phyloP scores from a whole-genome alignment of 2,797 vertebrate genomes.

The Phataginus tricuspis region DNA sequence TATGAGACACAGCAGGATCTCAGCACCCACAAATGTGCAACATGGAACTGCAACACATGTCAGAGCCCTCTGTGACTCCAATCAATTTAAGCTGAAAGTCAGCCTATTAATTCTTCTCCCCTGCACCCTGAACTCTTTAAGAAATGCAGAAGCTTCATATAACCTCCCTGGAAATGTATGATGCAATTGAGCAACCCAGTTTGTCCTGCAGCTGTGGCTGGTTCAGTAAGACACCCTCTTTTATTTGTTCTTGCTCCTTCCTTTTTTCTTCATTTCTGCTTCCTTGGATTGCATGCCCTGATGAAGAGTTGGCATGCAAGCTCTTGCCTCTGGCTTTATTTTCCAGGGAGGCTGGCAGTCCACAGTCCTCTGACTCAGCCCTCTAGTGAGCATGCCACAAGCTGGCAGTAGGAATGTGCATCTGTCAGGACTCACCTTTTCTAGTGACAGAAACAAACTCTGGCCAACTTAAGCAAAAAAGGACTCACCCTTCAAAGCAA shows the following conservation, averaged over 20 bases:
- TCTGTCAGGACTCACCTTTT: not conserved
- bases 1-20: not conserved
- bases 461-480: not conserved
- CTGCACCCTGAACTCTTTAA: too few species aligned
- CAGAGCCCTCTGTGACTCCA: not conserved
- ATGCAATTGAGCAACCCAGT: not conserved
- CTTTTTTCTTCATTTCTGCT: not conserved
- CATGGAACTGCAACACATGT: not conserved
- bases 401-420: accelerated
- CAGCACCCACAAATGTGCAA: not conserved
- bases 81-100: not conserved
- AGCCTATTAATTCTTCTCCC: not conserved
- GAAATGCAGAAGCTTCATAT: not conserved
- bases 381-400: not conserved
- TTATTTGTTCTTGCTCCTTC: not conserved
- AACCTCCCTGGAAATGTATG: not conserved
- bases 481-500: not conserved
- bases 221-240: not conserved
- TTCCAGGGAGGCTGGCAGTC: not conserved
- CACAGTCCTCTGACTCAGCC: not conserved
- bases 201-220: not conserved
- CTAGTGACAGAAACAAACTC: not conserved
- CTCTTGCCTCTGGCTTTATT: not conserved
- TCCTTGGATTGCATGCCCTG: not conserved
- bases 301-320: not conserved